Conservation (phyloP, 1,140 invertebrate species). For the Cataglyphis hispanica region DNA sequence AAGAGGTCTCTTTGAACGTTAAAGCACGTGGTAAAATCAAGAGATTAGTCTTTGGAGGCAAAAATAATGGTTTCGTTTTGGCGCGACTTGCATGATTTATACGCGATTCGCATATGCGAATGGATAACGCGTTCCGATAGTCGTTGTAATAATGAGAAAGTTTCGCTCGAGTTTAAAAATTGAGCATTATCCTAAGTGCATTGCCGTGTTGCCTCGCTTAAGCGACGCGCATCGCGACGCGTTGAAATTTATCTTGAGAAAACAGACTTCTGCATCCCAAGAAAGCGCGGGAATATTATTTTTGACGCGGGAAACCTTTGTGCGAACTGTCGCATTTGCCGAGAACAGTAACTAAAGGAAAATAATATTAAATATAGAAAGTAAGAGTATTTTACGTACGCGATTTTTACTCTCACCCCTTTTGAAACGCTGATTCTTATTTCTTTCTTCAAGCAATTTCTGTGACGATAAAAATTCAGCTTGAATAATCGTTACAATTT, state of each 20-base stretch:
- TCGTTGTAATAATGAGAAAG: conserved; percentile 50
- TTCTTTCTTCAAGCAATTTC: not conserved
- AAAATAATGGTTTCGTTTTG: conserved; percentile 10
- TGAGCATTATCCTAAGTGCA: conserved; percentile 61
- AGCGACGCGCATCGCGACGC: conserved; percentile 42
- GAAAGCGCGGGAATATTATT: conserved; percentile 35
- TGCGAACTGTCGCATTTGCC: not conserved
- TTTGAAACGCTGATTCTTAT: not conserved
- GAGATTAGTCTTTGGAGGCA: not conserved
- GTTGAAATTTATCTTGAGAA: conserved; percentile 56
- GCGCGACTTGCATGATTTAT: conserved; percentile 52
- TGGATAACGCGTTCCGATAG: conserved; percentile 46
- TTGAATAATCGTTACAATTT: not conserved
- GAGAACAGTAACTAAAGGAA: not conserved
- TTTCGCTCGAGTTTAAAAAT: conserved; percentile 56
- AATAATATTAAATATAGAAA: conserved; percentile 20
- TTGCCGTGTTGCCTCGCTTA: conserved; percentile 52
- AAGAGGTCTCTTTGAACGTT: not conserved
- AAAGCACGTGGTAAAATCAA: not conserved
- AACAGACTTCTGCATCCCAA: conserved; percentile 17
- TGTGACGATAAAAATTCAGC: not conserved
- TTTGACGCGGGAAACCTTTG: not conserved
- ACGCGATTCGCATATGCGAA: conserved; percentile 5
- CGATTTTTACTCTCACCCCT: not conserved
- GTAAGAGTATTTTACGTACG: not conserved